A percentile compares a stretch with the other conserved stretches of the same genome.
phyloP scores from a whole-genome alignment of 2,797 vertebrate species.

The Emys orbicularis region DNA sequence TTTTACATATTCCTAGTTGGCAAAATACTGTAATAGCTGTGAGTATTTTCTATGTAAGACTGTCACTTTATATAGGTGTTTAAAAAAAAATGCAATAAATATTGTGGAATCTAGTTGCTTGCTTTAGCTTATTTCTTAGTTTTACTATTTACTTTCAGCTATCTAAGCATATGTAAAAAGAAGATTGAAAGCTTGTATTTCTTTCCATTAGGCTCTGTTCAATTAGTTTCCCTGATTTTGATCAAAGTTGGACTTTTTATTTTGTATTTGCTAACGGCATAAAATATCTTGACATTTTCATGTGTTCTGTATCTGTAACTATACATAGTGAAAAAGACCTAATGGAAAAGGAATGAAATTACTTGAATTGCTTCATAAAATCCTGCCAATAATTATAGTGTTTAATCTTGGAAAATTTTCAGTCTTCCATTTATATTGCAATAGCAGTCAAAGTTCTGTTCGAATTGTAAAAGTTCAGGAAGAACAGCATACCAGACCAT shows the following conservation, averaged over 20 bases:
- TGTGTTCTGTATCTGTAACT: conserved; percentile 16
- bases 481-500: not conserved
- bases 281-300: conserved; percentile 24
- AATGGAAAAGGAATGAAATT: conserved; percentile 10
- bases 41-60: not conserved
- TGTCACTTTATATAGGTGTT: not conserved
- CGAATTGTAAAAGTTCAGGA: conserved; percentile 17
- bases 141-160: not conserved
- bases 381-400: not conserved
- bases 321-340: not conserved
- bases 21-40: not conserved
- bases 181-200: not conserved
- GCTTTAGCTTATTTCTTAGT: not conserved
- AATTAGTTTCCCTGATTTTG: not conserved
- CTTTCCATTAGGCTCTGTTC: conserved; percentile 1
- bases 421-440: conserved; percentile 17
- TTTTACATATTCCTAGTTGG: not conserved
- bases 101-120: not conserved
- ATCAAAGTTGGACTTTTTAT: not conserved
- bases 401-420: not conserved
- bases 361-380: not conserved
- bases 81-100: not conserved
- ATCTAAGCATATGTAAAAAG: not conserved
- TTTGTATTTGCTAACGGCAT: conserved; percentile 15
- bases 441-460: conserved; percentile 8